Evolutionary conservation across 2,797 vertebrate genomes (phyloP), one percentile per base, ranked within the genome.

Genomic region (Tenualosa ilisha): DNA sequence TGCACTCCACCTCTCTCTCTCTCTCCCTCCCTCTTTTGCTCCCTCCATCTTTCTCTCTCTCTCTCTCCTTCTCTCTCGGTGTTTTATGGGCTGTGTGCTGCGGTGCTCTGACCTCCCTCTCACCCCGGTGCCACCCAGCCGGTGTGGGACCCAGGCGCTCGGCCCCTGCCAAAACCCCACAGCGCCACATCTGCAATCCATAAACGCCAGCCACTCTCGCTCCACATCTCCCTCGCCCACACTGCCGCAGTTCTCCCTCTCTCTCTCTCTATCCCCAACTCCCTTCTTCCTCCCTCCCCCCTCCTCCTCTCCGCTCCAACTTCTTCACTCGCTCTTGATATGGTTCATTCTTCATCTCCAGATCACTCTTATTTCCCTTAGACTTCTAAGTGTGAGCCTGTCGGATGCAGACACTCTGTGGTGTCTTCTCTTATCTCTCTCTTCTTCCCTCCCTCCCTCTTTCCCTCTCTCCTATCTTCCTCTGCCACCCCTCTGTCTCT

Each of bases 121-220:
- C 94, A 96, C 94, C 96, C 95, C 88, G 94, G 95, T 96, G 96
- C 96, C 96, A 96, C 96, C 95, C 96, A 96, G 95, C 95, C 95
- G 89, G 95, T 95, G 93, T 91, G 93, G 93, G 93, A 94, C 93
- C 94, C 93, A 94, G 93, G 95, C 94, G 85, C 91, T 91, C 22
- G 90, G 93, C 92, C 94, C 90, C 95, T 94, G 96, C 95, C 96
- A 96, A 96, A 96, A 95, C 94, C 95, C 94, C 94, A 95, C 89
- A 94, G 94, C 94, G 88, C 94, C 95, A 96, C 96, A 96, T 96
- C 96, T 96, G 96, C 93, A 95, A 96, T 94, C 95, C 94, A 96
- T 96, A 96, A 96, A 96, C 95, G 92, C 95, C 93, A 95, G 94
- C 94, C 94, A 94, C 93, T 94, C 95, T 95, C 84, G 87, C 92